These are phyloP conservation scores for Monomorium pharaonis DNA, from an alignment of 1,140 invertebrate species.

Conservation along the genomic window DNA sequence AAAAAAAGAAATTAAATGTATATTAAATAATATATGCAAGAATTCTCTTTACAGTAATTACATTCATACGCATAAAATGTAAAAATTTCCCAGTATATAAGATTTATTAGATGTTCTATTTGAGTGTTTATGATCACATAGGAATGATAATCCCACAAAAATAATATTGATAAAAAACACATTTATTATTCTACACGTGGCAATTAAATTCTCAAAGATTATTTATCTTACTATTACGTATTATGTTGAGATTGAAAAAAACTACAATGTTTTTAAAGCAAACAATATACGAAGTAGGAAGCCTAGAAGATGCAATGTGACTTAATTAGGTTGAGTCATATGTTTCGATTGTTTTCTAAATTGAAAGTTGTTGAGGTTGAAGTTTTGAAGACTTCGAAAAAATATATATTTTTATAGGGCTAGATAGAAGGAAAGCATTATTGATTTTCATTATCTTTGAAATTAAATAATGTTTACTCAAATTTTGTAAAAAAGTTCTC, in stretches of 20 bases:
- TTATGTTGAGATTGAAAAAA: background rate
- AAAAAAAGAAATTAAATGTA: background rate
- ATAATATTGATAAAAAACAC: slow-evolving; percentile 32
- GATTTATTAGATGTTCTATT: slow-evolving; percentile 37
- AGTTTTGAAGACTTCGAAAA: slow-evolving; percentile 78
- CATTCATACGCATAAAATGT: background rate
- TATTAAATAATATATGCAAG: background rate
- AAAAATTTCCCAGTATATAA: slow-evolving; percentile 5
- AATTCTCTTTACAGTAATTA: background rate
- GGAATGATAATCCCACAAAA: slow-evolving; percentile 2
- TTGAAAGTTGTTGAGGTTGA: slow-evolving; percentile 62
- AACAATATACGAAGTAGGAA: background rate
- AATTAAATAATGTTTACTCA: background rate
- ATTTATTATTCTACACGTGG: background rate
- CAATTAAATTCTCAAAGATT: background rate
- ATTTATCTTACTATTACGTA: background rate
- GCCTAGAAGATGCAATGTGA: slow-evolving; percentile 61
- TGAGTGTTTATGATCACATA: slow-evolving; percentile 18
- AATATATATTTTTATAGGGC: slow-evolving; percentile 48
- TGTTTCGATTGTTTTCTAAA: slow-evolving; percentile 68
- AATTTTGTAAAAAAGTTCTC: no score
- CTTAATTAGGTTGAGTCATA: slow-evolving; percentile 74
- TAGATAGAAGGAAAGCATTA: background rate
- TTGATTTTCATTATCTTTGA: background rate
- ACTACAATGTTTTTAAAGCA: background rate